phyloP scores from a whole-genome alignment of 2,797 vertebrate genomes.

The Hippoglossus hippoglossus region DNA sequence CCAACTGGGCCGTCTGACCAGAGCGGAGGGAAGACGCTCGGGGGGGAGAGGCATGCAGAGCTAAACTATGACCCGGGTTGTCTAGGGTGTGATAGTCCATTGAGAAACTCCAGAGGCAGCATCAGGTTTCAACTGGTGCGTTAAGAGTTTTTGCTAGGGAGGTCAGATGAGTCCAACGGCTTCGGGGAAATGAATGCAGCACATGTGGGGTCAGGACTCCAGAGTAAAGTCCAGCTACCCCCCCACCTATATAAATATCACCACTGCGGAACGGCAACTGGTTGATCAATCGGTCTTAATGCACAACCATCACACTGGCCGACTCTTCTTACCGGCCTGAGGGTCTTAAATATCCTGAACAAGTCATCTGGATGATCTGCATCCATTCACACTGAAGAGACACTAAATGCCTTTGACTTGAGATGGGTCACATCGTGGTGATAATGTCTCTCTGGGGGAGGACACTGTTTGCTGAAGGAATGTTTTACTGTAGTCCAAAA shows the following conservation, averaged over 20 bases:
- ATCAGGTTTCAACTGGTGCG: constrained; percentile 58
- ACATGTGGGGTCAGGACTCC: constrained; percentile 62
- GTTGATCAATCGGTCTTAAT: constrained; percentile 63
- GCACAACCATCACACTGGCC: constrained; percentile 38
- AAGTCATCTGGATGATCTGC: constrained; percentile 59
- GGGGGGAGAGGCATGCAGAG: constrained; percentile 34
- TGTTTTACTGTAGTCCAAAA: constrained; percentile 71
- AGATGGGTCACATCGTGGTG: constrained; percentile 56
- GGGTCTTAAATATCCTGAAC: constrained; percentile 49
- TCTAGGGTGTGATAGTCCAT: constrained; percentile 63
- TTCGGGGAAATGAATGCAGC: constrained; percentile 58
- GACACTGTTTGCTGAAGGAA: constrained; percentile 65
- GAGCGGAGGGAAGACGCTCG: constrained; percentile 40
- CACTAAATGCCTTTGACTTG: constrained; percentile 57
- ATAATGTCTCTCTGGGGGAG: constrained; percentile 59
- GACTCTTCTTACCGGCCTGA: constrained; percentile 41
- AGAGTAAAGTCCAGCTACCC: constrained; percentile 31
- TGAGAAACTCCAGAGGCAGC: constrained; percentile 68
- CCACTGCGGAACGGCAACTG: constrained; percentile 57
- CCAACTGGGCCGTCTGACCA: constrained; percentile 36
- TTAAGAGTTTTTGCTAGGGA: constrained; percentile 38
- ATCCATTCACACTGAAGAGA: constrained; percentile 55
- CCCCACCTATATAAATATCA: constrained; percentile 51
- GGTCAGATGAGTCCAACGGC: constrained; percentile 68
- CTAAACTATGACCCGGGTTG: constrained; percentile 62